Base-by-base conservation (phyloP, 1,140 invertebrate genomes). In the Drosophila yakuba region DNA sequence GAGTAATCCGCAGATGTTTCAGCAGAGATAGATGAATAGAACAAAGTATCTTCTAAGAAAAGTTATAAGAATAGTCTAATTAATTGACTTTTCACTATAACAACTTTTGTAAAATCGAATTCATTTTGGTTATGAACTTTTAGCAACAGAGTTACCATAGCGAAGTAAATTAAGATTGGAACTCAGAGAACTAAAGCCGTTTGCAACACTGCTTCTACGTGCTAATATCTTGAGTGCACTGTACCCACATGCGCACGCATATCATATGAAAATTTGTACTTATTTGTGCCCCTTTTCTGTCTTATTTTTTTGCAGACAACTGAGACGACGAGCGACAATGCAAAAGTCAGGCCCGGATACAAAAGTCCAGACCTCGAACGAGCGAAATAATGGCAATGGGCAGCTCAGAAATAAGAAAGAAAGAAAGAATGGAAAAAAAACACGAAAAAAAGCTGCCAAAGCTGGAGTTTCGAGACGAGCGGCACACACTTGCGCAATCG, bases 251-350 rank as follows among this genome's bases (percentile, higher is more conserved):
- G 61, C 41, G 23, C 60, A 38, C 39, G 55, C 56, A 63, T 56
- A 50, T 28, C 50, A 45, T 68, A 63, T 55, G 47, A 44, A 35
- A 66, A 50, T 44, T 43, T 71, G 39, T 75, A 75, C 73, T 57
- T 74, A 71, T 71, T 81, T 73, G 55, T 83, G 68, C 76, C 72
- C 76, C 76, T 88, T 69, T 76, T 88, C 76, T 85, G 44, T 81
- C 36, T 39, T 14, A 17, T 48, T 48, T 63, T 45, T 48, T 12
- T 85, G 80, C 83, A 89, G 83, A 83, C 72, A 77, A 72, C 56
- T 66, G 84, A 83, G 84, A 82, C 83, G 84, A 79, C 78, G 83
- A 82, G 75, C 71, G 63, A 83, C 83, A 78, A 83, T 88, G 83
- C 83, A 76, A 88, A 88, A 89, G 84, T 80, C 78, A 77, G 74